These are phyloP conservation scores for Phenganax marumi DNA, from an alignment of 92 coral and sea anemone genomes.

Conservation along the genomic window DNA sequence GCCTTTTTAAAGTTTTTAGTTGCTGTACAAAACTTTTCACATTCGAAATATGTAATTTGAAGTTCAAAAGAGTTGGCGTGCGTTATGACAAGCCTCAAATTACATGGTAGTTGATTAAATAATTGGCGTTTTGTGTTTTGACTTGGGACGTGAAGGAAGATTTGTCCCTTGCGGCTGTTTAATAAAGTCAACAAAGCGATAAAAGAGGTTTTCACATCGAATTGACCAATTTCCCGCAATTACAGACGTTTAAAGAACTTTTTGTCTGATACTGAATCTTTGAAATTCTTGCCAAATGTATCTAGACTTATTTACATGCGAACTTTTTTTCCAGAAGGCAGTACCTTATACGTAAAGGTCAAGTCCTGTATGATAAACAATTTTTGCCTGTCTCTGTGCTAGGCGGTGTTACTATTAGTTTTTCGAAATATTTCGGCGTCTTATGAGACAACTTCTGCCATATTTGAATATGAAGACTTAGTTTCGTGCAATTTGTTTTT, in stretches of 20 bases:
- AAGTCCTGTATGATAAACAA: not conserved
- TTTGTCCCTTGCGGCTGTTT: not conserved
- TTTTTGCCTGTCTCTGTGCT: not conserved
- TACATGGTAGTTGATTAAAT: conserved; percentile 1
- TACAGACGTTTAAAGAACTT: not conserved
- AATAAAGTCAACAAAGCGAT: not conserved
- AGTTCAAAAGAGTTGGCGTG: not conserved
- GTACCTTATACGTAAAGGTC: conserved; percentile 13
- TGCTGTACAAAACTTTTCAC: not conserved
- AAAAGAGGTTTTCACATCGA: not conserved
- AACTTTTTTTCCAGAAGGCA: not conserved
- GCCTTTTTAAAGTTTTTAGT: no score
- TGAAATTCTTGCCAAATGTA: not conserved
- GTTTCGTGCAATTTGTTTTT: not conserved
- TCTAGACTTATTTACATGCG: conserved; percentile 1
- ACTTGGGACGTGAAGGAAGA: not conserved
- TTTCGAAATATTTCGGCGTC: not conserved
- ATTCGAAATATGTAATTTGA: not conserved
- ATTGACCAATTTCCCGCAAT: not conserved
- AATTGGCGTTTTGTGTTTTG: not conserved
- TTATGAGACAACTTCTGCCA: not conserved
- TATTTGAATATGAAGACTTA: not conserved
- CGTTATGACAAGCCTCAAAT: not conserved
- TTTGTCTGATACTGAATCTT: not conserved
- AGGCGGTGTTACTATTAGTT: not conserved